Percentiles rank a stretch among this genome's conserved stretches.
phyloP scores from a whole-genome alignment of 2,797 vertebrate species.

The Pseudochaenichthys georgianus region DNA sequence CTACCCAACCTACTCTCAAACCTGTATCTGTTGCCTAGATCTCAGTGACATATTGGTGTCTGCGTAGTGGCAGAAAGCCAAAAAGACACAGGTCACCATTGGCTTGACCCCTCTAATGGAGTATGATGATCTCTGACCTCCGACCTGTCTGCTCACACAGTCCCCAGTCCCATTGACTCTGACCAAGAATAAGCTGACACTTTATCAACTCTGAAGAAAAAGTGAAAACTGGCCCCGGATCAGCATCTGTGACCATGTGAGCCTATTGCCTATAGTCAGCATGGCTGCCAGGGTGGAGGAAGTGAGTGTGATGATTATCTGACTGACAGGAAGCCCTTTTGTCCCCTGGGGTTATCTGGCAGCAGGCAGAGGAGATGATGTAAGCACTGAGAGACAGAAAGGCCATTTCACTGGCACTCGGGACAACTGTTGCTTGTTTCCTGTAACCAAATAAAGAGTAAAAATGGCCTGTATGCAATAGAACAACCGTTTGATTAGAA shows the following conservation, averaged over 20 bases:
- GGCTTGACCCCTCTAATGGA: constrained; percentile 69
- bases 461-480: neutral
- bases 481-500: neutral
- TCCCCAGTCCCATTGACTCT: constrained; percentile 25
- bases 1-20: neutral
- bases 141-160: constrained; percentile 45
- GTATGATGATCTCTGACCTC: constrained; percentile 65
- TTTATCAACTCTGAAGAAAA: constrained; percentile 35
- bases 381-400: constrained; percentile 38
- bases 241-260: constrained; percentile 23
- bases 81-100: constrained; percentile 46
- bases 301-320: constrained; percentile 74
- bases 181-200: constrained; percentile 40
- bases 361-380: constrained; percentile 72
- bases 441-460: constrained; percentile 22
- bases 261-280: constrained; percentile 43
- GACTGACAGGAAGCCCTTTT: constrained; percentile 78
- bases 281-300: constrained; percentile 55
- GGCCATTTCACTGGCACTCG: constrained; percentile 22
- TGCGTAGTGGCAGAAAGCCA: constrained; percentile 20
- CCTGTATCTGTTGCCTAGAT: constrained; percentile 21
- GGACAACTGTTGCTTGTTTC: constrained; percentile 37
- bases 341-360: constrained; percentile 72
- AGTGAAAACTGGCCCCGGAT: constrained; percentile 54
- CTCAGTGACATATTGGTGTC: constrained; percentile 38